These are phyloP conservation scores for Danionella dracula DNA, from an alignment of 2,797 vertebrate genomes.

Conservation along the genomic window DNA sequence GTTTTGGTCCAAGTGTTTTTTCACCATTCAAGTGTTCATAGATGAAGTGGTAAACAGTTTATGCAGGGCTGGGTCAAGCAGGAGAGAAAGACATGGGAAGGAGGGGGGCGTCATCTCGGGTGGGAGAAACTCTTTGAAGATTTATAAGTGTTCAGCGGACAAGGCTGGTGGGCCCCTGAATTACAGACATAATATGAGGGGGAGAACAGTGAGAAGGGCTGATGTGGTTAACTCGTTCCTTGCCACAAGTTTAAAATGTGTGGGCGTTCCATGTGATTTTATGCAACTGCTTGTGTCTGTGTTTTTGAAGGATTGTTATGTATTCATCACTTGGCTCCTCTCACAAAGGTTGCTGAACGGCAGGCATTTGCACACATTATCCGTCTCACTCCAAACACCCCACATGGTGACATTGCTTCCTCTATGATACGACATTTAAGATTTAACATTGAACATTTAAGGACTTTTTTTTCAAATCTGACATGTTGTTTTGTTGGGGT, in stretches of 20 bases:
- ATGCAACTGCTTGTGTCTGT: conserved; percentile 5
- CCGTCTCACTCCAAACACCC: not conserved
- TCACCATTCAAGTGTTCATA: too few species aligned
- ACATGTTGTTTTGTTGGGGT: conserved; percentile 41
- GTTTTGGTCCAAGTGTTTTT: too few species aligned
- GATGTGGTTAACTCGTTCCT: conserved; percentile 61
- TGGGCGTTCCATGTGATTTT: conserved; percentile 14
- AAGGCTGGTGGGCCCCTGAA: conserved; percentile 75
- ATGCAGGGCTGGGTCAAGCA: conserved; percentile 9
- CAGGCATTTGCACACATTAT: not conserved
- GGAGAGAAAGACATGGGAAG: not conserved
- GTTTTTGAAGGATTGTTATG: conserved; percentile 6
- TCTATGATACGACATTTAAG: not conserved
- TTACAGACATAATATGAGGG: conserved; percentile 48
- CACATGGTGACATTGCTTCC: not conserved
- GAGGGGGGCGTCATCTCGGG: conserved; percentile 29
- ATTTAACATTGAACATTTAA: not conserved
- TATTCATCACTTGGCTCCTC: not conserved
- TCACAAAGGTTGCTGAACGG: not conserved
- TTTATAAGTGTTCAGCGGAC: conserved; percentile 82
- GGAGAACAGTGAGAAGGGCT: not conserved
- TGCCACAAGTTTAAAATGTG: conserved; percentile 49
- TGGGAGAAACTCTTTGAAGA: conserved; percentile 83
- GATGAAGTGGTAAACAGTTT: conserved; percentile 34
- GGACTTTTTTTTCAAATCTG: not conserved